phyloP scores from a whole-genome alignment of 35 echinoderm and acorn worm genomes.

The Apostichopus californicus region DNA sequence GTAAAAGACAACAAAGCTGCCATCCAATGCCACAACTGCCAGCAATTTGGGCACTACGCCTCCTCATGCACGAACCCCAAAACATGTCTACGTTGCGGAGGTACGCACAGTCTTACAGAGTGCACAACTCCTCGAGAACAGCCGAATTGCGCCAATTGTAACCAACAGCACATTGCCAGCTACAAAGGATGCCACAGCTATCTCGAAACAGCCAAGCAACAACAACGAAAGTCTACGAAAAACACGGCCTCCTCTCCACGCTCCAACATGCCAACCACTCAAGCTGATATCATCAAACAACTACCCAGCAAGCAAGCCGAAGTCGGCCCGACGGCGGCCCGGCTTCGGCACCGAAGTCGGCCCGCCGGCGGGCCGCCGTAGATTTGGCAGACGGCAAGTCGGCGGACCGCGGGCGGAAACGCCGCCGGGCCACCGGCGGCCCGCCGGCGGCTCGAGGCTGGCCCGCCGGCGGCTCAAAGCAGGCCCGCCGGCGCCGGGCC shows the following conservation, averaged over 20 bases:
- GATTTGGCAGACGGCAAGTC: too few species aligned
- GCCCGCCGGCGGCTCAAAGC: too few species aligned
- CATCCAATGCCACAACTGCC: conserved; percentile 33
- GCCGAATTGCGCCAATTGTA: conserved; percentile 29
- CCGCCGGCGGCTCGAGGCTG: too few species aligned
- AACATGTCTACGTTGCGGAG: conserved; percentile 6
- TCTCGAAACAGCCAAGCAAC: too few species aligned
- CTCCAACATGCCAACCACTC: not conserved
- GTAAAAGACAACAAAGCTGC: not conserved
- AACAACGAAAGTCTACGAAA: too few species aligned
- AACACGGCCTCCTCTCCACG: not conserved
- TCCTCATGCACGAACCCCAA: not conserved
- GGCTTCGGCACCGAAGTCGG: too few species aligned
- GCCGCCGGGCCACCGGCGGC: too few species aligned
- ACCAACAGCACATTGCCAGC: conserved; percentile 13
- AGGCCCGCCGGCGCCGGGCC: too few species aligned
- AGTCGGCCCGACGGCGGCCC: too few species aligned
- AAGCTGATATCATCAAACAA: not conserved
- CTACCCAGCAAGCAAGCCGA: too few species aligned
- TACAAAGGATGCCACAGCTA: conserved; percentile 21
- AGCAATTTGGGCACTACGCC: not conserved
- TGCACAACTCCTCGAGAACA: not conserved
- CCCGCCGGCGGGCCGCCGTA: too few species aligned
- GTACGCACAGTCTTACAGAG: not conserved
- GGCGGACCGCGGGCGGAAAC: too few species aligned